Evolutionary conservation across 1,140 invertebrate species (phyloP).

Genomic region (Drosophila kurseongensis): DNA sequence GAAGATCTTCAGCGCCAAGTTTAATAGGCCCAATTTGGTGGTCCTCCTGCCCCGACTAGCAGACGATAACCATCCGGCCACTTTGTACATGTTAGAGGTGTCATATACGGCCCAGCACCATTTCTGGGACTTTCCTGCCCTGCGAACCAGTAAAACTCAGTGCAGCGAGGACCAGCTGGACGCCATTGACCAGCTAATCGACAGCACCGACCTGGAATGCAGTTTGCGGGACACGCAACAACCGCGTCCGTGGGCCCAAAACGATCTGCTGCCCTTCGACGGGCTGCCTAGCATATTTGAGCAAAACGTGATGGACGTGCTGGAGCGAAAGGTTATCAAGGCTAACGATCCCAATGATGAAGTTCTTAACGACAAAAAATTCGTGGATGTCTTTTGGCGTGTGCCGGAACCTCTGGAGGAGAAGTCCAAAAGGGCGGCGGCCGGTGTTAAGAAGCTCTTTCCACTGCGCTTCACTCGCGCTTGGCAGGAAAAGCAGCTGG

Average conservation of each 20-base stretch:
- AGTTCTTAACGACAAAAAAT: constrained; percentile 46
- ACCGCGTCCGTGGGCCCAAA: constrained; percentile 48
- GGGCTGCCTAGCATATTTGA: constrained; percentile 69
- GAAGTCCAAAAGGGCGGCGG: constrained; percentile 62
- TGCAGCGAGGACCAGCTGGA: constrained; percentile 60
- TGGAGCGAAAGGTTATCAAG: constrained; percentile 58
- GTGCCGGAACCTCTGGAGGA: constrained; percentile 69
- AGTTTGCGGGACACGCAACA: constrained; percentile 46
- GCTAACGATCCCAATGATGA: constrained; percentile 4
- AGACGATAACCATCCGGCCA: constrained; percentile 54
- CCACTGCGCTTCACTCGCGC: constrained; percentile 62
- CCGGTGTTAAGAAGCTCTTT: constrained; percentile 63
- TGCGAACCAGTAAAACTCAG: constrained; percentile 65
- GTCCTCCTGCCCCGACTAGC: constrained; percentile 67
- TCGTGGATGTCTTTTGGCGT: constrained; percentile 68
- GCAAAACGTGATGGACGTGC: constrained; percentile 71
- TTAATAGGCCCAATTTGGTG: constrained; percentile 70
- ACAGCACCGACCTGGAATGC: constrained; percentile 69
- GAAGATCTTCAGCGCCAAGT: constrained; percentile 70
- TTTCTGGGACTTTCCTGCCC: constrained; percentile 74
- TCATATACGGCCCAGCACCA: constrained; percentile 72
- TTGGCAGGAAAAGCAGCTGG: constrained; percentile 63
- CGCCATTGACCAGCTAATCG: constrained; percentile 73
- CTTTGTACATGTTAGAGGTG: constrained; percentile 73
- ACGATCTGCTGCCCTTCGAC: constrained; percentile 73